Evolutionary conservation across 2,797 vertebrate species (phyloP), one percentile per base, ranked within the genome.

Genomic region (Manis pentadactyla): DNA sequence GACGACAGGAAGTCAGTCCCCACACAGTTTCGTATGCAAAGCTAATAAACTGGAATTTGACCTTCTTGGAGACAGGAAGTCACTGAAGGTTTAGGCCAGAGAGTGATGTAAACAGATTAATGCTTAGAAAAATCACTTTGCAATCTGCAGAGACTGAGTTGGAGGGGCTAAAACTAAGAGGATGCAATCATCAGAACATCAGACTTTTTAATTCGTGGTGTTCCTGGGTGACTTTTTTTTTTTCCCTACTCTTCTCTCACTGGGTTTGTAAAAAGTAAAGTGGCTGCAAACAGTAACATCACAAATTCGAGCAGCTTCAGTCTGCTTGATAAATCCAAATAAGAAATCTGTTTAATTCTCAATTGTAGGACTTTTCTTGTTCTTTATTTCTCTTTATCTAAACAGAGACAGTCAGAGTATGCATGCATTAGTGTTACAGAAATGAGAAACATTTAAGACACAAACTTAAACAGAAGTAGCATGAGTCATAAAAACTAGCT

Each of bases 391-490:
- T 61, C 12, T 92, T 86, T 68, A n/a, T 42, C 71, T 39, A 79
- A 83, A 84, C 10, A 77, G 69, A 94, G 73, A 90, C n/a, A 59
- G 10, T n/a, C 39, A 87, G 39, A 39, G 12, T 68, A 3, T 21
- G 2, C 5, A 23, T 37, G 63, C 78, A 73, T 81, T 57, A 73
- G 84, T 59, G 79, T 34, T 71, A 61, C 55, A 84, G 37, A 71
- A 23, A 2, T 29, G 46, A 85, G 37, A 73, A 51, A 14, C 31
- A 25, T 55, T 88, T 82, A 89, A 95, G 74, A 78, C 42, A 78
- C 74, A 96, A 93, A n/a, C 66, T 42, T 93, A 73, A 39, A 78
- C 21, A 31, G 95, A 51, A 94, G 7, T 15, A 55, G 10, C 69
- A 14, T 66, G 29, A 64, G 51, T 39, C 46, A 91, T 74, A 55